These are phyloP conservation scores for Artemia sp. DNA, from an alignment of 2,888 invertebrate genomes.

Conservation along the genomic window DNA sequence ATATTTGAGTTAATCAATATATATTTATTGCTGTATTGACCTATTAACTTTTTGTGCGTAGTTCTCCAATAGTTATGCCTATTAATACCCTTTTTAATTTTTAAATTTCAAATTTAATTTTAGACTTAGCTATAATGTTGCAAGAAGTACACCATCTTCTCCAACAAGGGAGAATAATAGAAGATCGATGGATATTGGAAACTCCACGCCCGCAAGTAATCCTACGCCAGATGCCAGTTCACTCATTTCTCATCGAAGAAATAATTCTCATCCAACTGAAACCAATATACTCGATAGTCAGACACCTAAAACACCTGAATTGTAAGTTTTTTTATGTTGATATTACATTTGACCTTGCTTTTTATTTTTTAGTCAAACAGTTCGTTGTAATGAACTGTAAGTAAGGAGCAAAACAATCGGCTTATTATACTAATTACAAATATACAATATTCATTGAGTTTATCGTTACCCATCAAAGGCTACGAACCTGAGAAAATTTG, in stretches of 20 bases:
- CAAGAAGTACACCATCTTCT: not conserved
- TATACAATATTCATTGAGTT: no score
- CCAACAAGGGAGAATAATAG: slow-evolving; percentile 14
- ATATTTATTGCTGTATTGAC: no score
- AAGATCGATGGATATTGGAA: not conserved
- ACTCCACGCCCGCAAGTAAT: not conserved
- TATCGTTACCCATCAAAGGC: no score
- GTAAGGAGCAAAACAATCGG: no score
- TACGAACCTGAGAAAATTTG: no score
- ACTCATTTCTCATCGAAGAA: slow-evolving; percentile 2
- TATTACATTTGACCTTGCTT: not conserved
- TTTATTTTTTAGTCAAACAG: no score
- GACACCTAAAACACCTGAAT: slow-evolving; percentile 8
- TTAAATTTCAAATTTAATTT: not conserved
- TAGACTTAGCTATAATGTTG: slow-evolving; percentile 3
- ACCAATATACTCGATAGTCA: not conserved
- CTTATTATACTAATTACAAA: no score
- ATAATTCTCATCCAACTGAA: slow-evolving; percentile 13
- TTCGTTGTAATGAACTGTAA: no score
- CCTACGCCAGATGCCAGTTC: not conserved
- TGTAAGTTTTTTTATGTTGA: not conserved
- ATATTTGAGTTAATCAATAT: no score
- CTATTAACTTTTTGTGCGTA: no score
- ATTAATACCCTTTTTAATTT: not conserved
- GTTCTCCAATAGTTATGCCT: no score